Conservation (phyloP, 2,888 invertebrate genomes). For the Camptogramma bilineatum region DNA sequence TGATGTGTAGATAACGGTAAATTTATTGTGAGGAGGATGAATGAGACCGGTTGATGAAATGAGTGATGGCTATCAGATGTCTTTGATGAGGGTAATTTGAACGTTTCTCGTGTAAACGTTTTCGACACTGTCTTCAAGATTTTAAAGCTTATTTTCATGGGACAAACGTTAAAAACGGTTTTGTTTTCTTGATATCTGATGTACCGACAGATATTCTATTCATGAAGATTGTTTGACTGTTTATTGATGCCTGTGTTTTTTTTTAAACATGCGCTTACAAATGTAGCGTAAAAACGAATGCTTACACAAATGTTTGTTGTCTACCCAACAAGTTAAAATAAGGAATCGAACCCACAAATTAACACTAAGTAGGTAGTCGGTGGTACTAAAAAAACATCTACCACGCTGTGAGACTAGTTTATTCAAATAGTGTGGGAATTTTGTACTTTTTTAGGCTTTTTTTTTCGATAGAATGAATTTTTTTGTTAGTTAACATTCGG, state of each 20-base stretch:
- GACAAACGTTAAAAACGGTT: not conserved
- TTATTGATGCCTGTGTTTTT: not conserved
- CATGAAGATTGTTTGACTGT: not conserved
- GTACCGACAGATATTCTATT: not conserved
- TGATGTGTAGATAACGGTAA: conserved; percentile 34
- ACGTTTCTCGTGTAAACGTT: conserved; percentile 9
- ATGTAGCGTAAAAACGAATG: too few species aligned
- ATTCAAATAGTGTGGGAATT: too few species aligned
- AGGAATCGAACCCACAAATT: too few species aligned
- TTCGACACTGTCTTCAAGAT: conserved; percentile 11
- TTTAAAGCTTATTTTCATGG: not conserved
- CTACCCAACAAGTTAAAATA: too few species aligned
- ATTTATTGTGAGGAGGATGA: conserved; percentile 33
- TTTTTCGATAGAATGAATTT: too few species aligned
- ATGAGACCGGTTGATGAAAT: conserved; percentile 30
- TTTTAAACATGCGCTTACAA: too few species aligned
- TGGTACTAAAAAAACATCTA: too few species aligned
- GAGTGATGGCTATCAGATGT: conserved; percentile 42
- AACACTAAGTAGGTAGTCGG: too few species aligned
- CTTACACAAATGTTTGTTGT: too few species aligned
- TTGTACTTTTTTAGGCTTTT: too few species aligned
- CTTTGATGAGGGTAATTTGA: conserved; percentile 49
- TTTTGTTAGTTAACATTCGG: too few species aligned
- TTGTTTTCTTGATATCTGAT: not conserved
- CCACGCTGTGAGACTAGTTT: too few species aligned